Percentiles rank a stretch among this genome's conserved stretches.
phyloP scores from a whole-genome alignment of 1,140 invertebrate species.

The Lepidurus couesii region DNA sequence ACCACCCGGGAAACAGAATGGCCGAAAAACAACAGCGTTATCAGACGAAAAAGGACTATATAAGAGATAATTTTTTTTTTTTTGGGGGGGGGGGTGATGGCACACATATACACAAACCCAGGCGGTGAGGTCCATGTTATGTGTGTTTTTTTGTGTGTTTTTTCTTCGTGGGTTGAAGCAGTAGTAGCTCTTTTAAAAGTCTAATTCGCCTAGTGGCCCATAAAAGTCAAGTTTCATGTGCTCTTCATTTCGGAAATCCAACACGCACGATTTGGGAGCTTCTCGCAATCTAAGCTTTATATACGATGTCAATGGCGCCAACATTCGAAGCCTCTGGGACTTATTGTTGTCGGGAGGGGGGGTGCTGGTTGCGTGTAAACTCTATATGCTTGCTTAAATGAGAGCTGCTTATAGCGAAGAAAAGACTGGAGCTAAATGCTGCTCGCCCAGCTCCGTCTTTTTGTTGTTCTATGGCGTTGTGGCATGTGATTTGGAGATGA shows the following conservation, averaged over 20 bases:
- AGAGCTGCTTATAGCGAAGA: neutral
- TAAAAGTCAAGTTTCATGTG: constrained; percentile 22
- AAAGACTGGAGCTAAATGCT: neutral
- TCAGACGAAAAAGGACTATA: too few relatives aligned
- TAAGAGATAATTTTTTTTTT: too few relatives aligned
- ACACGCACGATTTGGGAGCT: neutral
- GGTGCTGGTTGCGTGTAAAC: neutral
- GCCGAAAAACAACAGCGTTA: too few relatives aligned
- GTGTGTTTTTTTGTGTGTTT: too few relatives aligned
- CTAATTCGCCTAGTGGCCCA: constrained; percentile 14
- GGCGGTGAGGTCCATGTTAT: neutral
- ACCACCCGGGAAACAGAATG: too few relatives aligned
- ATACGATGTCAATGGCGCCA: constrained; percentile 17
- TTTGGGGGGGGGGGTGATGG: too few relatives aligned
- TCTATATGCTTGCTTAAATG: neutral
- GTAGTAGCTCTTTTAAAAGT: constrained; percentile 22
- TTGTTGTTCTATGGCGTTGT: neutral
- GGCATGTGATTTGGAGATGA: neutral
- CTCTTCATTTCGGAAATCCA: constrained; percentile 22
- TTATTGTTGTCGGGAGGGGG: neutral
- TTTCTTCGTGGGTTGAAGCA: neutral
- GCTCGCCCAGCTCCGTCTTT: neutral
- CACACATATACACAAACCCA: neutral
- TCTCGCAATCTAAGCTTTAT: constrained; percentile 3
- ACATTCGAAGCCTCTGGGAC: neutral